Conservation (phyloP, 2,113 vertebrate species). For the Amia ocellicauda region DNA sequence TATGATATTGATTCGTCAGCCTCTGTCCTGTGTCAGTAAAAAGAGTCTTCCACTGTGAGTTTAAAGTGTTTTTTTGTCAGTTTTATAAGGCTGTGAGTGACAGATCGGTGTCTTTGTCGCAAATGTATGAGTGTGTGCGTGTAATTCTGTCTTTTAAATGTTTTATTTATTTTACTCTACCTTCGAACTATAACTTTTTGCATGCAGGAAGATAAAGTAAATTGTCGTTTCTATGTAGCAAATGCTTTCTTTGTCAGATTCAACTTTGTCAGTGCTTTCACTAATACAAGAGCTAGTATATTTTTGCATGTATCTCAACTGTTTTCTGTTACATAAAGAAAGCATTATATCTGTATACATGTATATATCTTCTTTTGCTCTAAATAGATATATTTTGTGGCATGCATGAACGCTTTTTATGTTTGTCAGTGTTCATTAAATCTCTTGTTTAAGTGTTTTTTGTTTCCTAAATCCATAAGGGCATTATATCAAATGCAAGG, state of each 20-base stretch:
- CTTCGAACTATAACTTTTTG: constrained; percentile 32
- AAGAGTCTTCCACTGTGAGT: constrained; percentile 8
- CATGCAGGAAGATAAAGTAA: constrained; percentile 35
- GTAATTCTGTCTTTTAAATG: constrained; percentile 3
- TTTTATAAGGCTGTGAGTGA: background rate
- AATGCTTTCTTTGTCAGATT: constrained; percentile 51
- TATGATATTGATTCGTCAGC: background rate
- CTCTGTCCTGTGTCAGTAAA: background rate
- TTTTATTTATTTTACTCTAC: background rate
- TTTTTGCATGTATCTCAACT: constrained; percentile 71
- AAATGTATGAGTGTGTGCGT: too few species aligned
- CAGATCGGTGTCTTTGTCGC: background rate
- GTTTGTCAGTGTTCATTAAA: constrained; percentile 8
- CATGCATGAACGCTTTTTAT: constrained; percentile 10
- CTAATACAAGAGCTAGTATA: constrained; percentile 61
- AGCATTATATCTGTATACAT: constrained; percentile 22
- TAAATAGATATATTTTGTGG: constrained; percentile 43
- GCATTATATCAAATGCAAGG: background rate
- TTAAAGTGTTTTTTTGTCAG: background rate
- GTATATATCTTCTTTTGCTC: too few species aligned
- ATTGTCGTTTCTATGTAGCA: too few species aligned
- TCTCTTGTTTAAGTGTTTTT: constrained; percentile 10
- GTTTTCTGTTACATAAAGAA: constrained; percentile 39
- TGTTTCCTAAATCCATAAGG: constrained; percentile 7
- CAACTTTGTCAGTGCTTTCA: constrained; percentile 42